Evolutionary conservation across 1,140 invertebrate genomes (phyloP), one percentile per base, ranked within the genome.

Genomic region (Nephila pilipes): DNA sequence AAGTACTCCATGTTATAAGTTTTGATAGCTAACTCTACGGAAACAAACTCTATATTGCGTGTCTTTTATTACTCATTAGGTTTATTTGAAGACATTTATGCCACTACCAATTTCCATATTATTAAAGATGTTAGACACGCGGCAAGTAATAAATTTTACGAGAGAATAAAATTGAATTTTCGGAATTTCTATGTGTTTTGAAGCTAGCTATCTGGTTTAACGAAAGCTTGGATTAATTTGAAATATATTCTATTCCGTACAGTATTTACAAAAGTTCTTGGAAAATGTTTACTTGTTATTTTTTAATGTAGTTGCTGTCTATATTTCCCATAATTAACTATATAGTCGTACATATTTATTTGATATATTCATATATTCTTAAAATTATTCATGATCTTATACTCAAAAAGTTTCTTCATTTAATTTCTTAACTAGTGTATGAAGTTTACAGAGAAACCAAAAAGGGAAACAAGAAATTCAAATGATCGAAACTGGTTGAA

Each of bases 71-170:
- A 75, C 25, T 75, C 29, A 75, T 36, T 75, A 29, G 29, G 69
- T 75, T 75, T 75, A 75, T 75, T 75, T 75, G 25, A 18, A 36
- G 69, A 5, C 69, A 36, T 75, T 75, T 75, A 65, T 65, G n/a
- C 25, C 25, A n/a, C n/a, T 25, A n/a, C 29, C 69, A 32, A 29
- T 32, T 75, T 75, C 25, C 29, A 75, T 75, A 75, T 32, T 75
- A 32, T 75, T 75, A 32, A 29, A 32, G 18, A 14, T 75, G 29
- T 29, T 75, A 36, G 29, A 75, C 32, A 16, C 69, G n/a, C 63
- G 16, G 29, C 32, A 16, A 18, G 29, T 32, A 36, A 18, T 32
- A 32, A 75, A 36, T 75, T 75, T 75, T 75, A 75, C 18, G 29
- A 75, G 8, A 32, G 29, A 32, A 75, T 36, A 3, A 32, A 75